Conservation (phyloP, 2,113 vertebrate species). For the Pipa parva region DNA sequence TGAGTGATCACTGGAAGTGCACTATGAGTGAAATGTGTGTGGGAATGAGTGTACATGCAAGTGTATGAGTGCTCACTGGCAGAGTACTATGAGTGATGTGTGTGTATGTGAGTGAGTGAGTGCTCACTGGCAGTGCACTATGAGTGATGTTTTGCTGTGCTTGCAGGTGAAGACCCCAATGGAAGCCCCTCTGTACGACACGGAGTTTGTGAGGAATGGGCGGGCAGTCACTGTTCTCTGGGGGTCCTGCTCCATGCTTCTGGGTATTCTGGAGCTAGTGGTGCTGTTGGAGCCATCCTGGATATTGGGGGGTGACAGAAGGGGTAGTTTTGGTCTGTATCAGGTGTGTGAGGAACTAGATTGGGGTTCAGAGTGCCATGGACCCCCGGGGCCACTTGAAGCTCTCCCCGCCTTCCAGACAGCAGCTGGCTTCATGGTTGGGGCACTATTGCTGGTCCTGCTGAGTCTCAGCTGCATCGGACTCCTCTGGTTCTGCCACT, state of each 20-base stretch:
- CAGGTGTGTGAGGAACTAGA: conserved; percentile 71
- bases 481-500: conserved; percentile 73
- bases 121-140: no score
- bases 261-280: conserved; percentile 72
- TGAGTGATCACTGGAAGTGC: no score
- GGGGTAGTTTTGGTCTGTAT: conserved; percentile 70
- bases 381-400: conserved; percentile 62
- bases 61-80: no score
- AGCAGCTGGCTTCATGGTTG: conserved; percentile 67
- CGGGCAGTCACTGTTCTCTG: conserved; percentile 72
- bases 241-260: conserved; percentile 73
- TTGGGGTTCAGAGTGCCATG: conserved; percentile 65
- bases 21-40: no score
- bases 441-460: conserved; percentile 70
- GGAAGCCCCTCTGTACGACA: conserved; percentile 67
- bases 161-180: conserved; percentile 13
- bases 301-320: conserved; percentile 53
- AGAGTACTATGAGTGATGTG: no score
- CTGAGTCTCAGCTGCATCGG: conserved; percentile 67
- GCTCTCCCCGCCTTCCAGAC: conserved; percentile 75
- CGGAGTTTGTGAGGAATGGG: conserved; percentile 70
- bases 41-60: no score
- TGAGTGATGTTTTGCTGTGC: neutral
- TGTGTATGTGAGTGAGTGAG: no score
- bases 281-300: conserved; percentile 75